phyloP scores from a whole-genome alignment of 2,797 vertebrate species.

The Eospalax fontanierii region DNA sequence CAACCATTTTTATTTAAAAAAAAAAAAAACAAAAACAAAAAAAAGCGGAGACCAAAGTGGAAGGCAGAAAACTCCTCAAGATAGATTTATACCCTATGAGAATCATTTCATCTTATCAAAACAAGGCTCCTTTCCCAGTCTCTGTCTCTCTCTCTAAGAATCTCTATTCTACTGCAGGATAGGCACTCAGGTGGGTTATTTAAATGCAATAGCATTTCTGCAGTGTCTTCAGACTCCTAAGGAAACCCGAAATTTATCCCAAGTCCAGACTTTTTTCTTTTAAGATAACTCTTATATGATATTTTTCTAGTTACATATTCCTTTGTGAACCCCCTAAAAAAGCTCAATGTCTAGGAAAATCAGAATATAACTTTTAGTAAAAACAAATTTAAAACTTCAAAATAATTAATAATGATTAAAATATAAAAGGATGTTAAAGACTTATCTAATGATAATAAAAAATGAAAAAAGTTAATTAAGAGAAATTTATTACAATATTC shows the following conservation, averaged over 20 bases:
- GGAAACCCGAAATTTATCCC: conserved; percentile 32
- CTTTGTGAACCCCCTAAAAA: not conserved
- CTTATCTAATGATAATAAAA: not conserved
- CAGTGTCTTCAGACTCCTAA: conserved; percentile 46
- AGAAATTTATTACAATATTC: not conserved
- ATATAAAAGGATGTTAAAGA: not conserved
- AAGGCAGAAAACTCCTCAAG: conserved; percentile 47
- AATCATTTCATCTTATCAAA: conserved; percentile 72
- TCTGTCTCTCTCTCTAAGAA: conserved; percentile 44
- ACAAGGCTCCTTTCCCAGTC: conserved; percentile 4
- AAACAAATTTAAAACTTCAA: not conserved
- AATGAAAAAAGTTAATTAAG: not conserved
- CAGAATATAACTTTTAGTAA: not conserved
- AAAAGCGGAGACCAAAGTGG: conserved; percentile 7
- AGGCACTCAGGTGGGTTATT: conserved; percentile 56
- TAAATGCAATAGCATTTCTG: conserved; percentile 53
- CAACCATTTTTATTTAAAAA: conserved; percentile 7
- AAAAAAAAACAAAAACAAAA: no score
- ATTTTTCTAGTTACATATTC: not conserved
- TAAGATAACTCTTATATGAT: not conserved
- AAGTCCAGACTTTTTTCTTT: not conserved
- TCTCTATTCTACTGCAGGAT: conserved; percentile 58
- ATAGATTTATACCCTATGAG: conserved; percentile 57
- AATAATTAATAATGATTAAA: not conserved
- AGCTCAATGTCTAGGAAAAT: not conserved